A percentile compares a stretch with the other conserved stretches of the same genome.
Evolutionary conservation across 2,888 invertebrate genomes (phyloP).

Genomic region (Girardia tigrina): DNA sequence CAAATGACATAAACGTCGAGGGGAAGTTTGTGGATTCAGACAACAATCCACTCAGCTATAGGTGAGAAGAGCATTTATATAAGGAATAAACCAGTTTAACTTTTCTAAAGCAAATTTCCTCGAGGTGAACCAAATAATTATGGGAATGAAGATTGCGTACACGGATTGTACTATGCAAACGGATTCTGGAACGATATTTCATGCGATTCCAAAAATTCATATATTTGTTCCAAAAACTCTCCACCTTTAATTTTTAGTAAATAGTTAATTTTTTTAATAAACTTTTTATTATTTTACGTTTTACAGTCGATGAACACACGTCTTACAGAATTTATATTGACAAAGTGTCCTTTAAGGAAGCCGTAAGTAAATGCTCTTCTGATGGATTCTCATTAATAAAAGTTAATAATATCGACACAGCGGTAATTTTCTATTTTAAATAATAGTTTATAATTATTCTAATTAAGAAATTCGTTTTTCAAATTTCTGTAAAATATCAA

Average conservation of each 20-base stretch:
- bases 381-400: neutral
- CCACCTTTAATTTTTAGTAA: neutral
- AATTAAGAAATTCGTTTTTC: neutral
- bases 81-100: neutral
- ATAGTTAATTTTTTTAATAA: too few relatives aligned
- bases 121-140: slow-evolving; percentile 14
- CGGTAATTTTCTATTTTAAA: neutral
- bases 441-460: neutral
- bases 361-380: neutral
- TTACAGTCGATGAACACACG: neutral
- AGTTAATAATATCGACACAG: neutral
- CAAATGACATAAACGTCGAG: neutral
- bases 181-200: neutral
- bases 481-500: neutral
- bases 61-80: neutral
- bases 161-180: neutral
- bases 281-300: too few relatives aligned
- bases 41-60: neutral
- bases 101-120: neutral
- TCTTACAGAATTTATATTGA: neutral
- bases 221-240: neutral
- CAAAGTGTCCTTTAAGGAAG: slow-evolving; percentile 8
- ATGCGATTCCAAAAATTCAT: neutral
- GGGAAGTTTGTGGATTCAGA: neutral
- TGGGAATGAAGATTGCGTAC: slow-evolving; percentile 5